phyloP scores from a whole-genome alignment of 2,888 invertebrate genomes.

The Exocentrus adspersus region DNA sequence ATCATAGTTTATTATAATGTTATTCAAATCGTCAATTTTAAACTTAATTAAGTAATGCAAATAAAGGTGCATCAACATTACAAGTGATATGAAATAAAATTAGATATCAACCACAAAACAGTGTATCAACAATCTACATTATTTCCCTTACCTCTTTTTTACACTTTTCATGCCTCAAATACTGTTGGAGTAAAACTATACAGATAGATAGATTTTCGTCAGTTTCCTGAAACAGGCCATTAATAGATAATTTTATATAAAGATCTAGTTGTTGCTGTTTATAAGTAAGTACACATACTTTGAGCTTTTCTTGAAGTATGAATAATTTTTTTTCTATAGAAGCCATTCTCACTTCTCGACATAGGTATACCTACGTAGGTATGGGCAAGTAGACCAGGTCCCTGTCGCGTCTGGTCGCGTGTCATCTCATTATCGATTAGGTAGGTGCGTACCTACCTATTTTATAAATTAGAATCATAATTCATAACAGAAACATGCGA shows the following conservation, averaged over 20 bases:
- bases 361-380: neutral
- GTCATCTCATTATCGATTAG: conserved; percentile 56
- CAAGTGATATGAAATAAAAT: too few species aligned
- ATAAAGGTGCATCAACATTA: too few species aligned
- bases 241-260: conserved; percentile 10
- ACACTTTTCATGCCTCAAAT: conserved; percentile 49
- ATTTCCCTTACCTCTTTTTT: conserved; percentile 42
- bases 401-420: conserved; percentile 57
- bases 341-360: conserved; percentile 49
- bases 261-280: neutral
- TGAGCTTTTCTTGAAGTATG: conserved; percentile 54
- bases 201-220: conserved; percentile 53
- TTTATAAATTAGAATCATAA: conserved; percentile 54
- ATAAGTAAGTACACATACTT: conserved; percentile 44
- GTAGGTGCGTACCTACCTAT: too few species aligned
- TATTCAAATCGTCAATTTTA: too few species aligned
- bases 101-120: too few species aligned
- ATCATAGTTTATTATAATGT: too few species aligned
- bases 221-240: conserved; percentile 50
- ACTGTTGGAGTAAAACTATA: conserved; percentile 54
- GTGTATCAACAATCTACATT: too few species aligned
- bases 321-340: conserved; percentile 53
- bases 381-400: too few species aligned
- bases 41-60: too few species aligned
- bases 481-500: conserved; percentile 53